These are phyloP conservation scores for Dendrolimus houi DNA, from an alignment of 2,888 invertebrate species.

Conservation along the genomic window DNA sequence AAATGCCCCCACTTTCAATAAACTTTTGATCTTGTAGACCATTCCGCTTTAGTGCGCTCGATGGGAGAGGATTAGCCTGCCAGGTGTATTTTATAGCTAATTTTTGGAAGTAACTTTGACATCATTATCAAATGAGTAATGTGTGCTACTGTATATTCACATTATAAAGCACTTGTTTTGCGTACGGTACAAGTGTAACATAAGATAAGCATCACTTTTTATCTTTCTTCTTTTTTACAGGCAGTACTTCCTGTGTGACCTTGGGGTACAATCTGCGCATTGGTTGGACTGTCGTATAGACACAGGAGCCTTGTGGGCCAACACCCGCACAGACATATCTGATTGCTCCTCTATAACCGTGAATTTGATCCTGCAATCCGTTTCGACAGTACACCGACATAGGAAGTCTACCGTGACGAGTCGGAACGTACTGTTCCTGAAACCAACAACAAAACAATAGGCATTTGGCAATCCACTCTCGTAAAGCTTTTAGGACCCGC, in stretches of 20 bases:
- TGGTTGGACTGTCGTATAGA: constrained; percentile 47
- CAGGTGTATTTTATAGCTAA: constrained; percentile 17
- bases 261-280: constrained; percentile 36
- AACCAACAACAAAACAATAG: constrained; percentile 53
- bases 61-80: constrained; percentile 55
- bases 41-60: constrained; percentile 57
- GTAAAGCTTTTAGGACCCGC: constrained; percentile 11
- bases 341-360: constrained; percentile 59
- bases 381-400: constrained; percentile 52
- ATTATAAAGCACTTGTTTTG: too few species aligned
- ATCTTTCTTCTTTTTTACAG: constrained; percentile 42
- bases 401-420: constrained; percentile 56
- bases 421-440: constrained; percentile 69
- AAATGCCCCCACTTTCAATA: constrained; percentile 51
- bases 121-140: neutral
- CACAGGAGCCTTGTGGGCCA: constrained; percentile 22
- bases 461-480: neutral
- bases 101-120: neutral
- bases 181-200: too few species aligned
- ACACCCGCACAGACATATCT: constrained; percentile 43
- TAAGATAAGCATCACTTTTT: constrained; percentile 21
- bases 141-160: neutral
- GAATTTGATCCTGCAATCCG: constrained; percentile 62
- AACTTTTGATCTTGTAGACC: constrained; percentile 62
- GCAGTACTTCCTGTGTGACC: constrained; percentile 48